Evolutionary conservation across 2,113 vertebrate species (phyloP).

Genomic region (Paramisgurnus dabryanus): DNA sequence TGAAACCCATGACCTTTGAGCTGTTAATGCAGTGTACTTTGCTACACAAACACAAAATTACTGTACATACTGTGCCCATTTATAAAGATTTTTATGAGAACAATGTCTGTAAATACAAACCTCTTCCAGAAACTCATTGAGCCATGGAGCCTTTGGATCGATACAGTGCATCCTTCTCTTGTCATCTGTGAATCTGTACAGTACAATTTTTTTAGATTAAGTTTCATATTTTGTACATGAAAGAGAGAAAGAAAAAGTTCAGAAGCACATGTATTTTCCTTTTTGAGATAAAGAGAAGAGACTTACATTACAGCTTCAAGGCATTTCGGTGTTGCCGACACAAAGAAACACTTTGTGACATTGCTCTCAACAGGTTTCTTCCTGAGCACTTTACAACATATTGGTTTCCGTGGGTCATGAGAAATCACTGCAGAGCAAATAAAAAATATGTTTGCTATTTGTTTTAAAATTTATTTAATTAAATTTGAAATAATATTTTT

Average conservation of each 20-base stretch:
- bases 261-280: neutral
- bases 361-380: fast-evolving
- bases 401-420: neutral
- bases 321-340: neutral
- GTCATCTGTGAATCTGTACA: neutral
- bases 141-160: neutral
- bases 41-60: no score
- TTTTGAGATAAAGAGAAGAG: neutral
- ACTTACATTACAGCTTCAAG: slow-evolving; percentile 46
- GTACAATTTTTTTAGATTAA: neutral
- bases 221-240: neutral
- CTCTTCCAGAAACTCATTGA: fast-evolving
- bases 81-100: no score
- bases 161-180: neutral
- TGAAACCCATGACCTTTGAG: no score
- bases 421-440: slow-evolving; percentile 3
- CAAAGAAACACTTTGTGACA: neutral
- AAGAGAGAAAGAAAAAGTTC: neutral
- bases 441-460: slow-evolving; percentile 11
- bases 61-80: no score
- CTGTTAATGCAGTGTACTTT: neutral
- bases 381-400: neutral
- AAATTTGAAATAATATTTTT: no score
- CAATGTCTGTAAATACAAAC: neutral
- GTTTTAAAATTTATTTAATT: neutral